These are phyloP conservation scores for Sericinus montela DNA, from an alignment of 2,888 invertebrate species.

Conservation along the genomic window DNA sequence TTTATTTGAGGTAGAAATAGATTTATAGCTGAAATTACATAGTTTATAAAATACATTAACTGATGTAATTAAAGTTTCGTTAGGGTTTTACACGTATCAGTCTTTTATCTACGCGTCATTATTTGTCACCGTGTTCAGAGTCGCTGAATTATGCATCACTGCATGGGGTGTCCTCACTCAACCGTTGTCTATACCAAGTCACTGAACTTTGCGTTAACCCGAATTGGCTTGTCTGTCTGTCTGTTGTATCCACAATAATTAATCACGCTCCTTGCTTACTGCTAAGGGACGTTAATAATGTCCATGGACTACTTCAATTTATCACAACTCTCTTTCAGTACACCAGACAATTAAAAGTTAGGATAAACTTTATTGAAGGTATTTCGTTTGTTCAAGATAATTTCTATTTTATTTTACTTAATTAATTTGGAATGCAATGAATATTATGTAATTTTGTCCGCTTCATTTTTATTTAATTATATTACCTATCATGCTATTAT, in stretches of 20 bases:
- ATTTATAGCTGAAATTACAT: conserved; percentile 1
- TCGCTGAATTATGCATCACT: conserved; percentile 24
- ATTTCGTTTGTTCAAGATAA: too few relatives aligned
- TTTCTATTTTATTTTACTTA: too few relatives aligned
- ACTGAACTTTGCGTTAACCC: conserved; percentile 61
- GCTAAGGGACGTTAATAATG: conserved; percentile 60
- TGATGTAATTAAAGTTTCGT: neutral
- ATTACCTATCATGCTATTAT: too few relatives aligned
- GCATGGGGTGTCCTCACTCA: conserved; percentile 26
- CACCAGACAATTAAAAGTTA: conserved; percentile 49
- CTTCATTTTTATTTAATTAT: too few relatives aligned
- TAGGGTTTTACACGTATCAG: too few relatives aligned
- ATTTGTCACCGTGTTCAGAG: neutral
- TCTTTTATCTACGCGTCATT: neutral
- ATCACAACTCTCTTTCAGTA: conserved; percentile 55
- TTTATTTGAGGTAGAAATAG: too few relatives aligned
- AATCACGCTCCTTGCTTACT: conserved; percentile 57
- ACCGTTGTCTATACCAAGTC: conserved; percentile 38
- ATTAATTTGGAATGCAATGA: too few relatives aligned
- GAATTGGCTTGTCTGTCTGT: conserved; percentile 58
- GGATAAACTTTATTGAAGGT: conserved; percentile 36
- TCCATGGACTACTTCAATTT: conserved; percentile 66
- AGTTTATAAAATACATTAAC: neutral
- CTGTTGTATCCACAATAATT: conserved; percentile 56
- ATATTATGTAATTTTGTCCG: too few relatives aligned